These are phyloP conservation scores for Leptinotarsa defecta DNA, from an alignment of 1,140 invertebrate species.

Conservation along the genomic window DNA sequence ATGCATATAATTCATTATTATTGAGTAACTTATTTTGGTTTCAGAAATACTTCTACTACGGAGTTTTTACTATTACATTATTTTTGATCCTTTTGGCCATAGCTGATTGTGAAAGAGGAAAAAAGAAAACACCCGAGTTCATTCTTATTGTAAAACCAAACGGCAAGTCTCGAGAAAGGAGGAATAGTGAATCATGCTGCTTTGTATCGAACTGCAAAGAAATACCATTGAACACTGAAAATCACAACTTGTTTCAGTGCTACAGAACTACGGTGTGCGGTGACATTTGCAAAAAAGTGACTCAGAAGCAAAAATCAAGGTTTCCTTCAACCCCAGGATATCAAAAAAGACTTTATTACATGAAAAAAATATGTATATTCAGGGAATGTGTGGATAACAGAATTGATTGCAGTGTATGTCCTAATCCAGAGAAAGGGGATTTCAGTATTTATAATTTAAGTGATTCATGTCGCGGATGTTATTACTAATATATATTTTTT, in stretches of 20 bases:
- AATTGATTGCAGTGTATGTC: background rate
- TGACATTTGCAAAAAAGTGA: background rate
- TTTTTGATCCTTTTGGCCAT: no score
- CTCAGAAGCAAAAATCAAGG: background rate
- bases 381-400: background rate
- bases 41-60: no score
- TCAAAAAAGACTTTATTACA: background rate
- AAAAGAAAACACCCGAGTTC: no score
- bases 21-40: no score
- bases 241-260: conserved; percentile 8
- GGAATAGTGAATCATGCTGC: background rate
- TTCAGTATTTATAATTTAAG: background rate
- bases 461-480: background rate
- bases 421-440: background rate
- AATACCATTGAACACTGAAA: background rate
- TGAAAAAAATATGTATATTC: background rate
- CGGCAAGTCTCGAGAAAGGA: background rate
- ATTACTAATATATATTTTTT: background rate
- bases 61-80: no score
- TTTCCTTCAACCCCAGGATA: background rate
- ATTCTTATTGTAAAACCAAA: background rate
- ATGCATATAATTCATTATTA: no score
- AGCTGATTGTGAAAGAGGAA: no score
- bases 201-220: conserved; percentile 9
- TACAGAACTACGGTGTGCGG: conserved; percentile 8